Percentiles rank a stretch among this genome's conserved stretches.
These are phyloP conservation scores for Camponotus pennsylvanicus DNA, from an alignment of 1,140 invertebrate genomes.

Conservation along the genomic window DNA sequence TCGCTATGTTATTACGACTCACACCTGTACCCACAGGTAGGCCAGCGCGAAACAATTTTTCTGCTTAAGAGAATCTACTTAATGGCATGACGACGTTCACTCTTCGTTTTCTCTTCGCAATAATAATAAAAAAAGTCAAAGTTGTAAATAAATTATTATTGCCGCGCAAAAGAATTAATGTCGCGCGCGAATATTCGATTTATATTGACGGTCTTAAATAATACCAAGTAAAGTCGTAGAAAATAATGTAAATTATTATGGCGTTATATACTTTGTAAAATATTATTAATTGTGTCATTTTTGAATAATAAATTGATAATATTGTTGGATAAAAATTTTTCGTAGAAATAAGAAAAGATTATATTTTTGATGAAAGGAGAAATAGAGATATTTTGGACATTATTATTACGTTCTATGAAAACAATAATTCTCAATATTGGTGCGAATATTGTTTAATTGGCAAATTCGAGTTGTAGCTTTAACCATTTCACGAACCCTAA, in stretches of 20 bases:
- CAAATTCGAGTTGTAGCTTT: not conserved
- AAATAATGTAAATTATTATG: not conserved
- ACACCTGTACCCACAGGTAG: constrained; percentile 82
- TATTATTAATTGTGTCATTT: not conserved
- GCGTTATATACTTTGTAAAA: too few species aligned
- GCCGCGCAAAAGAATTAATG: constrained; percentile 59
- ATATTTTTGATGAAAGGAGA: not conserved
- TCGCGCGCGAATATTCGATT: constrained; percentile 45
- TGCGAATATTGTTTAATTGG: not conserved
- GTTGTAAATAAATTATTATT: constrained; percentile 74
- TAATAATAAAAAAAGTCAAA: constrained; percentile 48
- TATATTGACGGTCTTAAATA: not conserved
- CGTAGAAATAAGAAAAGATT: not conserved
- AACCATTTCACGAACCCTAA: constrained; percentile 13
- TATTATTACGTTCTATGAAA: not conserved
- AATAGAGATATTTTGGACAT: not conserved
- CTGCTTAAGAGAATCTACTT: constrained; percentile 69
- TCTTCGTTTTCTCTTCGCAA: constrained; percentile 41
- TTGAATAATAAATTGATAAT: constrained; percentile 1
- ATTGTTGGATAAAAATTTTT: not conserved
- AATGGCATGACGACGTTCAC: constrained; percentile 62
- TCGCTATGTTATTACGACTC: constrained; percentile 85
- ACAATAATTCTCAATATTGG: not conserved
- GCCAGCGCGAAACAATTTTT: constrained; percentile 71
- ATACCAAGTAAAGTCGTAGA: not conserved